These are phyloP conservation scores for Habropoda laboriosa DNA, from an alignment of 1,140 invertebrate genomes.

Conservation along the genomic window DNA sequence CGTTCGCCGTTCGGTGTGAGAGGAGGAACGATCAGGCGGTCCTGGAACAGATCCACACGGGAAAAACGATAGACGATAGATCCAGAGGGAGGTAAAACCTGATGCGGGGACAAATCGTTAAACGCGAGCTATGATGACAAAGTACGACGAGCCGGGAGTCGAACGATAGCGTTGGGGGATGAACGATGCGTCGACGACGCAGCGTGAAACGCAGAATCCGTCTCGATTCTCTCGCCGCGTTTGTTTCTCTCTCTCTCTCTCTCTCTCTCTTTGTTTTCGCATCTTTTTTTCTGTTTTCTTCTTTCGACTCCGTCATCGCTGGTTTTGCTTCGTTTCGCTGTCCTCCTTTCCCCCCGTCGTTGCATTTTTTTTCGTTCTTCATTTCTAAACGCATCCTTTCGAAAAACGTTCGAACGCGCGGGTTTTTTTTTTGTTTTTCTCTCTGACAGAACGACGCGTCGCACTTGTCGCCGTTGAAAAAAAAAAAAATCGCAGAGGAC, in stretches of 20 bases:
- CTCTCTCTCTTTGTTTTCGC: neutral
- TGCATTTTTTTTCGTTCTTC: conserved; percentile 19
- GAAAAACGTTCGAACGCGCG: conserved; percentile 17
- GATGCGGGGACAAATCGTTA: conserved; percentile 39
- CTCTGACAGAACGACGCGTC: conserved; percentile 15
- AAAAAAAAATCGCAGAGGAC: neutral
- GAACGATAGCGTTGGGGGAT: conserved; percentile 46
- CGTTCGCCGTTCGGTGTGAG: neutral
- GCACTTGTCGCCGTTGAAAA: conserved; percentile 7
- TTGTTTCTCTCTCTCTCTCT: neutral
- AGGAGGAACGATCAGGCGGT: conserved; percentile 2
- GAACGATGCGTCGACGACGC: conserved; percentile 23
- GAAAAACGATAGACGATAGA: conserved; percentile 37
- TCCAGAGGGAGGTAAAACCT: conserved; percentile 35
- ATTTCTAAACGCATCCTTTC: conserved; percentile 48
- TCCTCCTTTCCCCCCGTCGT: neutral
- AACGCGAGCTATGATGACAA: conserved; percentile 57
- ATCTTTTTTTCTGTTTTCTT: too few relatives aligned
- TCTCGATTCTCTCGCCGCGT: neutral
- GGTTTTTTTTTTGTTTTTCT: conserved; percentile 22
- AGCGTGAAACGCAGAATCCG: conserved; percentile 17
- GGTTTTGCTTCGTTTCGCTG: neutral
- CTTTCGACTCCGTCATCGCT: too few relatives aligned
- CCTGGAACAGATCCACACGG: conserved; percentile 1
- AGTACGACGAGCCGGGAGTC: conserved; percentile 56